Base-by-base conservation (phyloP, 2,113 vertebrate species). In the Perognathus longimembris region DNA sequence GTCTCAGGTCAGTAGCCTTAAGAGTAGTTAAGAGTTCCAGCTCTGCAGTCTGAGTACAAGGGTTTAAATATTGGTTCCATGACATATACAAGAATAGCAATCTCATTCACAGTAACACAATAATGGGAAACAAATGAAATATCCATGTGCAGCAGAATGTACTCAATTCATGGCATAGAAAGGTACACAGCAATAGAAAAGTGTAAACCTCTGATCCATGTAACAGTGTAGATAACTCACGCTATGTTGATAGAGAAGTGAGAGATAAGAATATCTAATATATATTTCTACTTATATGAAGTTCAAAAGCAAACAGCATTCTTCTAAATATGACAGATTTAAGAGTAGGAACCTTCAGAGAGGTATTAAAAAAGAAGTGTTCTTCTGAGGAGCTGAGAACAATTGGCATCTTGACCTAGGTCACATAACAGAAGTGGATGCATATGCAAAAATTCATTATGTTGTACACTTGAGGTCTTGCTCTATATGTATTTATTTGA, bases 61-160 rank as follows among this genome's bases (percentile, higher is more conserved):
- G 45, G 9, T 45, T 45, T 45, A 8, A 12, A 45, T 45, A 8
- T 45, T 12, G 12, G 45, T 45, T 45, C 45, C 45, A 45, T 45
- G 45, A 45, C 45, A 74, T 22, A 38, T 14, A 70, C 38, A 74
- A 79, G 57, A 79, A 78, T 32, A 61, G 76, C 45, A 40, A 26
- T 42, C 71, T 70, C 63, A 86, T 67, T 85, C 66, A 77, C 6
- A 78, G 22, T 42, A 81, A 70, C 50, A 78, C 45, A 61, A 71
- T 86, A 92, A 89, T 10, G 59, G 34, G 38, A 92, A 91, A 34
- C 45, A 61, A 81, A 50, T 22, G 32, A 82, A 94, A 86, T 79
- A 63, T 30, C 21, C 10, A 50, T 59, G 54, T 22, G 42, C 26
- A 22, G 71, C n/a, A 89, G 36, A 64, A 42, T n/a, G 30, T 57